Evolutionary conservation across 2,797 vertebrate species (phyloP).

Genomic region (Pempheris klunzingeri): DNA sequence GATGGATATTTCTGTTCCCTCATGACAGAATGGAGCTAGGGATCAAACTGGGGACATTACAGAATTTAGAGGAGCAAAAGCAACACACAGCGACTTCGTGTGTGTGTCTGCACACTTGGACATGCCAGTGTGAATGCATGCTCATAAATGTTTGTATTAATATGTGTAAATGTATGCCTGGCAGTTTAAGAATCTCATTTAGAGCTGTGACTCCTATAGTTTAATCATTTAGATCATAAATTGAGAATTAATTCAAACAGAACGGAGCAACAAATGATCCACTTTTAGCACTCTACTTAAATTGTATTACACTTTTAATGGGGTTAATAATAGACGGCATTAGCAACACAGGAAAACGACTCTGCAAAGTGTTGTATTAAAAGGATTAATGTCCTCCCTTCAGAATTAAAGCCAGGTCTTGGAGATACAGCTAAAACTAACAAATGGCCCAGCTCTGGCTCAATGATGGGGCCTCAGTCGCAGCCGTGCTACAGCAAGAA

Average conservation of each 20-base stretch:
- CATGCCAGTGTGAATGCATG: conserved; percentile 47
- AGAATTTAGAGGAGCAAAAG: conserved; percentile 66
- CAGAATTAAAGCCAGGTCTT: conserved; percentile 76
- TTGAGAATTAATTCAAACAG: conserved; percentile 82
- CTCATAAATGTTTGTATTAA: conserved; percentile 73
- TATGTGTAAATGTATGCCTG: conserved; percentile 69
- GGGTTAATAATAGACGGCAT: conserved; percentile 84
- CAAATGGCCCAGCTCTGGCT: conserved; percentile 77
- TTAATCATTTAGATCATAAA: conserved; percentile 83
- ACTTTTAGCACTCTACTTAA: conserved; percentile 82
- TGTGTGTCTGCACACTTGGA: conserved; percentile 42
- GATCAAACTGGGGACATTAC: conserved; percentile 81
- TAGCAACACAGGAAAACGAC: conserved; percentile 77
- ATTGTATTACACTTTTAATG: conserved; percentile 84
- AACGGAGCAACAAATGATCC: conserved; percentile 81
- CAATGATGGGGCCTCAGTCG: conserved; percentile 71
- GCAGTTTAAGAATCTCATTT: conserved; percentile 72
- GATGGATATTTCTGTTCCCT: conserved; percentile 82
- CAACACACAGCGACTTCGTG: conserved; percentile 44
- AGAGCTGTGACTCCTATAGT: conserved; percentile 68
- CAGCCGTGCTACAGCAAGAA: conserved; percentile 67
- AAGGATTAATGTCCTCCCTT: conserved; percentile 83
- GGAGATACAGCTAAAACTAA: conserved; percentile 81
- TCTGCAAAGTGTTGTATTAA: conserved; percentile 82
- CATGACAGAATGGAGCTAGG: conserved; percentile 77